Conservation (phyloP, 2,113 vertebrate species). For the Phodopus roborovskii region DNA sequence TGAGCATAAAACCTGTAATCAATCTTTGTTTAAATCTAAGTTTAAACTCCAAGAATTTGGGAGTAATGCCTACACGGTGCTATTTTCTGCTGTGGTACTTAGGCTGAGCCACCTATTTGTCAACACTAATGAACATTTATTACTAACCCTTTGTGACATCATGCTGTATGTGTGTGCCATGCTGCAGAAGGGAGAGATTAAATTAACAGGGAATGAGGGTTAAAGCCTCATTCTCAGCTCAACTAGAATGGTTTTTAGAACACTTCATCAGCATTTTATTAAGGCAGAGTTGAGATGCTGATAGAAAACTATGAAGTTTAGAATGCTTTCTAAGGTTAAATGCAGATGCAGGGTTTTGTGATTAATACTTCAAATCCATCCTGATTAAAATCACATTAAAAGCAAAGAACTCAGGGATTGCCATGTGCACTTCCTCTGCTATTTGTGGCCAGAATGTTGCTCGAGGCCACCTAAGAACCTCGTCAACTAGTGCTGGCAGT, state of each 20-base stretch:
- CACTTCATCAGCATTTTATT: background rate
- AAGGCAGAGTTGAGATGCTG: background rate
- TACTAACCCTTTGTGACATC: background rate
- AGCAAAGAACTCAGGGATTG: background rate
- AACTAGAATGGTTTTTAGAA: conserved; percentile 9
- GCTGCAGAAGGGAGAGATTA: background rate
- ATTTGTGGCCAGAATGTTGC: conserved; percentile 57
- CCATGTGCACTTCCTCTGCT: conserved; percentile 24
- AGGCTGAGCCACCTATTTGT: background rate
- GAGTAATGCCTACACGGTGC: background rate
- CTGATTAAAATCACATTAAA: conserved; percentile 14
- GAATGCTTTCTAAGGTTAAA: background rate
- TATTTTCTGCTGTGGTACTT: background rate
- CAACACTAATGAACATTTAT: background rate
- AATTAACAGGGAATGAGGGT: background rate
- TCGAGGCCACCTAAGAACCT: conserved; percentile 55
- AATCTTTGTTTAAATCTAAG: background rate
- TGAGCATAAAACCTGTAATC: background rate
- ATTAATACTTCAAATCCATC: background rate
- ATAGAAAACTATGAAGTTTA: background rate
- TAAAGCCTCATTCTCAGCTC: background rate
- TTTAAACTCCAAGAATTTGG: background rate
- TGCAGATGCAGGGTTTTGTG: background rate
- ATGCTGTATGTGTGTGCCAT: too few species aligned
- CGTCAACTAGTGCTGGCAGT: conserved; percentile 44